Evolutionary conservation across 2,113 vertebrate species (phyloP), one percentile per base, ranked within the genome.

Genomic region (Leucopsar rothschildi): DNA sequence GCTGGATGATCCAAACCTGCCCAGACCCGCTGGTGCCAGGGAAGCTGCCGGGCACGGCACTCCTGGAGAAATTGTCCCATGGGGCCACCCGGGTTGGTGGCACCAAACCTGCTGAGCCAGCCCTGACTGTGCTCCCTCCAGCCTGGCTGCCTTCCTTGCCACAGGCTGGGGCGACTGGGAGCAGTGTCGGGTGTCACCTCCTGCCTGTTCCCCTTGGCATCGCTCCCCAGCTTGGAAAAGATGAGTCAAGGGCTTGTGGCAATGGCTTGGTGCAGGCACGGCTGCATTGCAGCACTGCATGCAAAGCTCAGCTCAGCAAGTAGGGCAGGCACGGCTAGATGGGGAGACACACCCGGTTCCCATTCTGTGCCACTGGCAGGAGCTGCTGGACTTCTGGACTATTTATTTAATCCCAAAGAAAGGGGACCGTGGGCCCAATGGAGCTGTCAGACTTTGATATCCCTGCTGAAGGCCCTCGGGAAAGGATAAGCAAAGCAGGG

Each of bases 41-140:
- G 15, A 18, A 66, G 50, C 81, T 84, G 59, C 56, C 0, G 1
- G 84, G 77, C 81, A 73, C 5, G n/a, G 45, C 1, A 0, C 40
- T 93, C 22, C 40, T 2, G 4, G 16, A 73, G 76, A 39, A 81
- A 73, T 14, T 95, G 69, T 60, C 50, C 68, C 73, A 16, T 21
- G 40, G 73, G 88, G 72, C 81, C 73, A 81, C 84, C 56, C 1
- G 0, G 33, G 8, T 21, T 53, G 81, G 72, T 94, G 87, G 60
- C 90, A 89, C 40, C 55, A 57, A 91, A 89, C 95, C 90, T 87
- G 93, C 70, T 28, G 73, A 90, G 78, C 85, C 82, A 91, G 85
- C 77, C 47, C 53, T 8, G 59, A 2, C 45, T 65, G 11, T 16
- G 55, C 64, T 49, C 16, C 0, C 64, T 91, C 59, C 76, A 42